Evolutionary conservation across 2,888 invertebrate species (phyloP).

Genomic region (Mayetiola destructor): DNA sequence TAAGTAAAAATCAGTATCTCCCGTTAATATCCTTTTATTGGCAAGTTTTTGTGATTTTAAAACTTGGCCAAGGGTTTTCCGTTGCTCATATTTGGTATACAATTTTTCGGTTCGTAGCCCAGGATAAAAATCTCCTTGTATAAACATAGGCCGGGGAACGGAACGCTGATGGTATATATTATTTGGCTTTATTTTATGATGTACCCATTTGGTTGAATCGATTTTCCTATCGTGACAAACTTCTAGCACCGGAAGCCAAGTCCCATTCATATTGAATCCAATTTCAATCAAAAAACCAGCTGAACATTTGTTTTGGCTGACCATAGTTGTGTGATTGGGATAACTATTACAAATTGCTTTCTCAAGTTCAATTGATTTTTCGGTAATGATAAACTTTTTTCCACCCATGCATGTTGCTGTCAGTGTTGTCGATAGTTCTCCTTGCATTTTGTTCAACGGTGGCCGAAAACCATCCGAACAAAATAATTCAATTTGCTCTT

Average conservation of each 20-base stretch:
- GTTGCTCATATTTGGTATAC: constrained; percentile 31
- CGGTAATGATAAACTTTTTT: constrained; percentile 21
- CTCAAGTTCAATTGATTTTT: constrained; percentile 23
- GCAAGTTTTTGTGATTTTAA: constrained; percentile 26
- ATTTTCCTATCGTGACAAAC: constrained; percentile 32
- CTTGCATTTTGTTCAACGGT: constrained; percentile 18
- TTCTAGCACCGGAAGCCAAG: constrained; percentile 24
- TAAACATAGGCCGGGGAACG: constrained; percentile 29
- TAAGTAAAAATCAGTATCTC: constrained; percentile 26
- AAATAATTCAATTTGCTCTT: constrained; percentile 26
- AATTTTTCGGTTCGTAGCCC: constrained; percentile 27
- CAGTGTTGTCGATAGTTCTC: not conserved
- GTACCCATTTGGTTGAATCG: constrained; percentile 32
- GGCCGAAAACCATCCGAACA: constrained; percentile 21
- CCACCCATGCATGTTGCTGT: constrained; percentile 11
- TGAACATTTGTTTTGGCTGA: constrained; percentile 25
- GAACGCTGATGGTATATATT: constrained; percentile 34
- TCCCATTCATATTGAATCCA: constrained; percentile 27
- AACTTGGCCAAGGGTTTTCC: constrained; percentile 28
- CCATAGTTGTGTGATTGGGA: constrained; percentile 26
- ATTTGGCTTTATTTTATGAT: constrained; percentile 30
- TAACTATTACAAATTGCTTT: constrained; percentile 27
- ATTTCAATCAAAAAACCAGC: constrained; percentile 28
- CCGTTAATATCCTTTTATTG: constrained; percentile 24
- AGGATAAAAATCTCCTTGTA: constrained; percentile 29